phyloP scores from a whole-genome alignment of 2,797 vertebrate species.

The Coregonus ussuriensis region DNA sequence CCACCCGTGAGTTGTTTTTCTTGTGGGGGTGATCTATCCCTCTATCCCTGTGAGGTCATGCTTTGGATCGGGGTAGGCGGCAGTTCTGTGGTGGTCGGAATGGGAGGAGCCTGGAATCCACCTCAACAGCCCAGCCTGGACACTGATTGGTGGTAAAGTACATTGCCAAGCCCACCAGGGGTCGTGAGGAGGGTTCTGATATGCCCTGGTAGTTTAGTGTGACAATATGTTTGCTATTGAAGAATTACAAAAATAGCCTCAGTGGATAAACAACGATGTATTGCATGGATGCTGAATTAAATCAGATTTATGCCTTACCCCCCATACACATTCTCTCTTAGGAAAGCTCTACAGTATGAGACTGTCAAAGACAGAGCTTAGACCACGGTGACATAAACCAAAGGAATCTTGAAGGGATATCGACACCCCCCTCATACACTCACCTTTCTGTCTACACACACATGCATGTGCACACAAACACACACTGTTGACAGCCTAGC shows the following conservation, averaged over 20 bases:
- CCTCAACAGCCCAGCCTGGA: slow-evolving; percentile 17
- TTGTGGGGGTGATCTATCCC: slow-evolving; percentile 7
- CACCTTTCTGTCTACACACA: not conserved
- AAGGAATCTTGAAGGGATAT: not conserved
- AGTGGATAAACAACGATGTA: slow-evolving; percentile 11
- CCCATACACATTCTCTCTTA: not conserved
- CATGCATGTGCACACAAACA: too few relatives aligned
- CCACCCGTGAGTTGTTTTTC: slow-evolving; percentile 13
- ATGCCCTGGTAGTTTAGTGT: slow-evolving; percentile 17
- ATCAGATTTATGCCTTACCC: slow-evolving; percentile 32
- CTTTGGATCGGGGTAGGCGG: slow-evolving; percentile 11
- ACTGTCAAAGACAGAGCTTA: not conserved
- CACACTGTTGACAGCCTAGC: not conserved
- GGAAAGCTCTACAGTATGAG: not conserved
- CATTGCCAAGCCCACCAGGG: not conserved
- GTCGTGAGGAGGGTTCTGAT: not conserved
- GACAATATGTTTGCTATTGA: slow-evolving; percentile 28
- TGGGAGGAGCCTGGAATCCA: slow-evolving; percentile 32
- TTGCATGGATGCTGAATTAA: slow-evolving; percentile 32
- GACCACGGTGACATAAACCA: not conserved
- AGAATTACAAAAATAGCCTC: slow-evolving; percentile 25
- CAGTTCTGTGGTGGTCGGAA: slow-evolving; percentile 7
- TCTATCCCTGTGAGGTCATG: slow-evolving; percentile 33
- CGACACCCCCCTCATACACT: not conserved
- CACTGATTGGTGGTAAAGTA: slow-evolving; percentile 25